Base-by-base conservation (phyloP, 2,113 vertebrate species). In the Morone saxatilis region DNA sequence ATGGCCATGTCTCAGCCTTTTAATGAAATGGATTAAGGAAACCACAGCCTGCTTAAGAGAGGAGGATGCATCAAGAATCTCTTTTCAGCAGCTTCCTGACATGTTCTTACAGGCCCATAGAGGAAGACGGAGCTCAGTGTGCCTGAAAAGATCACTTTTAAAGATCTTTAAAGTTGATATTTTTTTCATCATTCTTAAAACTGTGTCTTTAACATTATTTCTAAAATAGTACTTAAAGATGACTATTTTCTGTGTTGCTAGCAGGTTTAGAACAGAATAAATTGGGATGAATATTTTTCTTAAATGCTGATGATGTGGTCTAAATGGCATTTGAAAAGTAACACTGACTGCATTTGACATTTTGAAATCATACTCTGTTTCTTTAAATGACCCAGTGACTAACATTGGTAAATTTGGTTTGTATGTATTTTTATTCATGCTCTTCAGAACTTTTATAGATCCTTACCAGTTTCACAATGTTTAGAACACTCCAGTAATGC, bases 71-170 rank as follows among this genome's bases (percentile, higher is more conserved):
- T 47, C 45, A 60, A 40, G 36, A 65, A 51, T 71, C 13, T 69
- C 31, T 47, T 6, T 20, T 25, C 43, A 40, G 43, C 10, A 47
- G 45, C 71, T 12, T 66, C 36, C 1, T 7, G 70, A 75, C 73
- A 41, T 69, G 79, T 75, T 71, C n/a, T 36, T n/a, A 81, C 66
- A 86, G 59, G 69, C 6, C 51, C 66, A 43, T 61, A 76, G 5
- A 78, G n/a, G 60, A 17, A 71, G 48, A 61, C 40, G 22, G 19
- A 50, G 9, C 48, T 66, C n/a, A 31, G 0, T 13, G 36, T 19
- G n/a, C 25, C 10, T 19, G 20, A 67, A 9, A 78, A 41, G 7
- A 11, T 59, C 43, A 19, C 41, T 19, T 4, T 19, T 17, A 25
- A 40, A 36, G 4, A 1, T 4, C n/a, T 22, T 13, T 1, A 22